These are phyloP conservation scores for Xiphophorus maculatus DNA, from an alignment of 2,113 vertebrate species.

Conservation along the genomic window DNA sequence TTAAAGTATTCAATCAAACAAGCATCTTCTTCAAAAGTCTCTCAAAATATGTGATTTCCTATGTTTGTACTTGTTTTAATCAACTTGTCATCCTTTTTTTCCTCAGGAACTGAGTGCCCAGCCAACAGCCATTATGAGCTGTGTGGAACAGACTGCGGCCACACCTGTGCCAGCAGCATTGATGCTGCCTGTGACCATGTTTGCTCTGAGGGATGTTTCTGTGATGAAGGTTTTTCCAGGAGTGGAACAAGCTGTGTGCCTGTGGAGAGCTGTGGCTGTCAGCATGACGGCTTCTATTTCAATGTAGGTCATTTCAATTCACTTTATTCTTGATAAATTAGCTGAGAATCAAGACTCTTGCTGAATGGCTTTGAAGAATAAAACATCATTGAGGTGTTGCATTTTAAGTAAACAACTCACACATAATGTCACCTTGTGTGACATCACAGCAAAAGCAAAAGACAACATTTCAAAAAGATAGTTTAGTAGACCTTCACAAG, in stretches of 20 bases:
- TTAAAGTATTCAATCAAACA: neutral
- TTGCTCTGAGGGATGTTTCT: constrained; percentile 79
- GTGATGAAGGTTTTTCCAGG: constrained; percentile 68
- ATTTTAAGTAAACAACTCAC: too few relatives aligned
- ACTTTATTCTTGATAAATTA: neutral
- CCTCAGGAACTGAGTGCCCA: constrained; percentile 51
- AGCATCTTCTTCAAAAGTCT: neutral
- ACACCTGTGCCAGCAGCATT: constrained; percentile 61
- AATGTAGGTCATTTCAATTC: constrained; percentile 12
- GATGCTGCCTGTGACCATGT: constrained; percentile 46
- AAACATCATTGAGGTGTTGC: too few relatives aligned
- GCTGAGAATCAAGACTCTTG: too few relatives aligned
- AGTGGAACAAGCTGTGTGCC: constrained; percentile 77
- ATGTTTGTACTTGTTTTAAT: neutral
- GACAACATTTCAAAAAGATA: too few relatives aligned
- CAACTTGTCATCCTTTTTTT: neutral
- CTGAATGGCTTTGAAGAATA: too few relatives aligned
- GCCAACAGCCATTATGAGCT: constrained; percentile 75
- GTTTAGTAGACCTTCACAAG: too few relatives aligned
- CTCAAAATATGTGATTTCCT: too few relatives aligned
- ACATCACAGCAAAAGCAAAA: too few relatives aligned
- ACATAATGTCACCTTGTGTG: too few relatives aligned
- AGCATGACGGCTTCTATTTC: constrained; percentile 68
- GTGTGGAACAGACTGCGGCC: constrained; percentile 65
- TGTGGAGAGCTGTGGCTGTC: constrained; percentile 76